A percentile compares a stretch with the other conserved stretches of the same genome.
Conservation (phyloP, 2,888 invertebrate genomes). For the Eumerus sabulonum region DNA sequence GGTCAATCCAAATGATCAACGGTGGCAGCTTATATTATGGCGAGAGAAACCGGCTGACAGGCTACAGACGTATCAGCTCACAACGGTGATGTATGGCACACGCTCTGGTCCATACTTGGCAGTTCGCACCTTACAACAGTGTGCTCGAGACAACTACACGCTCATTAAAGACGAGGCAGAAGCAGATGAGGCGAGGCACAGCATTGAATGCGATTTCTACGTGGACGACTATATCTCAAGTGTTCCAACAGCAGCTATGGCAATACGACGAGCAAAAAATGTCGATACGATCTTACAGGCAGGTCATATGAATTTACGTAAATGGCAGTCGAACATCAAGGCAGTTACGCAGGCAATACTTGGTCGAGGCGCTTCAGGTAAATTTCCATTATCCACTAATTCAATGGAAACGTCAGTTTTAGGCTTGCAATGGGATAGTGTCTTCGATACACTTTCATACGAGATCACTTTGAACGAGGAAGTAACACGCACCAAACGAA, state of each 20-base stretch:
- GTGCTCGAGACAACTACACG: slow-evolving; percentile 19
- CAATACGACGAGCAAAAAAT: slow-evolving; percentile 22
- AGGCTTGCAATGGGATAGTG: slow-evolving; percentile 34
- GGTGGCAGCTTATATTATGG: slow-evolving; percentile 28
- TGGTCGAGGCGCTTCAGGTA: slow-evolving; percentile 6
- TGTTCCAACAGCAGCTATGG: slow-evolving; percentile 27
- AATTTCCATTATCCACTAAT: slow-evolving; percentile 8
- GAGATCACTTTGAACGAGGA: slow-evolving; percentile 15
- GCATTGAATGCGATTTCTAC: slow-evolving; percentile 30
- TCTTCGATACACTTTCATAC: slow-evolving; percentile 22
- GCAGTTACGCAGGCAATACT: slow-evolving; percentile 5
- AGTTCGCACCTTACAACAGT: slow-evolving; percentile 25
- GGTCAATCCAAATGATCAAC: slow-evolving; percentile 17
- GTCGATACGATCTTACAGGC: not conserved
- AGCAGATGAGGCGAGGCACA: slow-evolving; percentile 25
- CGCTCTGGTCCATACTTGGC: slow-evolving; percentile 26
- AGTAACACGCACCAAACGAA: slow-evolving; percentile 16
- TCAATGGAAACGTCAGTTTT: slow-evolving; percentile 8
- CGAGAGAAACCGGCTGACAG: slow-evolving; percentile 20
- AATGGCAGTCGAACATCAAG: slow-evolving; percentile 20
- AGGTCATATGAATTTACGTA: slow-evolving; percentile 23
- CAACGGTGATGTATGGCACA: slow-evolving; percentile 40
- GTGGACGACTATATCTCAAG: slow-evolving; percentile 33
- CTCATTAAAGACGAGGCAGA: not conserved
- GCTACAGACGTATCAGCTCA: slow-evolving; percentile 15